Evolutionary conservation across 1,140 invertebrate species (phyloP).

Genomic region (Euwallacea fornicatus): DNA sequence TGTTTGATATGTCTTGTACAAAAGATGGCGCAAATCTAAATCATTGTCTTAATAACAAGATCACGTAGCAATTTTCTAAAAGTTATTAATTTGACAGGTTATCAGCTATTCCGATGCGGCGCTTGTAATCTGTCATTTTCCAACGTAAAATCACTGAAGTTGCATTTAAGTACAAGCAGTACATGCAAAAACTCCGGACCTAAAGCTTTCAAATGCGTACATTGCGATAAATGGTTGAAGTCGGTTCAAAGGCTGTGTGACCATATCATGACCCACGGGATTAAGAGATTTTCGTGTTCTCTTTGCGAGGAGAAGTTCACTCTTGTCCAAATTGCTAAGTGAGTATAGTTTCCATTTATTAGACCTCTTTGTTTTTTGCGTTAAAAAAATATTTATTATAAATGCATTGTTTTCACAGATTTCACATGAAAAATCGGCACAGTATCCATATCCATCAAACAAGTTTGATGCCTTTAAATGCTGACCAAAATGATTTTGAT

Average conservation of each 20-base stretch:
- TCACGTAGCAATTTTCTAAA: no score
- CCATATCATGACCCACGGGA: constrained; percentile 54
- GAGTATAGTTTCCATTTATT: constrained; percentile 12
- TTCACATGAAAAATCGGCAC: constrained; percentile 62
- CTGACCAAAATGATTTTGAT: constrained; percentile 57
- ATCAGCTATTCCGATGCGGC: constrained; percentile 46
- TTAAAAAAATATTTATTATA: background rate
- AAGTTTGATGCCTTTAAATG: constrained; percentile 57
- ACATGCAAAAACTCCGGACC: constrained; percentile 37
- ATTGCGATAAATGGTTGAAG: constrained; percentile 59
- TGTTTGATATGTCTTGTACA: no score
- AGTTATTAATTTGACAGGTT: constrained; percentile 16
- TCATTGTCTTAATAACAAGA: no score
- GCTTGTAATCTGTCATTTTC: constrained; percentile 53
- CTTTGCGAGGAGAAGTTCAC: constrained; percentile 53
- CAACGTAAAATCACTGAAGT: constrained; percentile 51
- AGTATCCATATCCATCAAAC: constrained; percentile 49
- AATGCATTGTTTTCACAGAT: constrained; percentile 32
- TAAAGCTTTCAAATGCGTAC: constrained; percentile 54
- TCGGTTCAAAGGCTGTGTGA: constrained; percentile 43
- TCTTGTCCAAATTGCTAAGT: constrained; percentile 29
- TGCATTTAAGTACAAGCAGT: constrained; percentile 55
- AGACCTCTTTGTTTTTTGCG: no score
- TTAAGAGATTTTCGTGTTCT: constrained; percentile 55
- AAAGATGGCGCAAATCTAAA: no score